Base-by-base conservation (phyloP, 2,113 vertebrate species). In the Oryzias curvinotus region DNA sequence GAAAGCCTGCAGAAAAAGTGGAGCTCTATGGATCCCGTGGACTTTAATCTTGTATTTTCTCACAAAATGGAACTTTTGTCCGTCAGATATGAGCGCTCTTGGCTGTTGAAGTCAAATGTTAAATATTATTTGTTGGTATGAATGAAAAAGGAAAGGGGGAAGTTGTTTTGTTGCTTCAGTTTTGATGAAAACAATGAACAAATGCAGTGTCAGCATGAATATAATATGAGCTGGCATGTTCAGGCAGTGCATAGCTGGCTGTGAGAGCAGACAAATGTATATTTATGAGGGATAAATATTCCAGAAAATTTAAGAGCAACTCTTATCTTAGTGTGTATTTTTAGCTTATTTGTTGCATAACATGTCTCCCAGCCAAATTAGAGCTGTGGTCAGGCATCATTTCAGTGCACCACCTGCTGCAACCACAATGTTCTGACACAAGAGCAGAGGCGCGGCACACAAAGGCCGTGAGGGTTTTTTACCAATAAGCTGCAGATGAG, bases 321-420 rank as follows among this genome's bases (percentile, higher is more conserved):
- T 14, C 45, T 18, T 17, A 17, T 26, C 26, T 59, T 65, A 3
- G 36, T 52, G 1, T 3, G 5, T 42, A 50, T 56, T 62, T 65
- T 17, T 10, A 2, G 49, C 10, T 36, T 14, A 56, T 26, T 50
- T 0, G 16, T 41, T 56, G 68, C 68, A 19, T 30, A 65, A 42
- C 55, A 4, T 41, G 16, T 26, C 48, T 18, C 4, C 3, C 21
- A 52, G 23, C 15, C 21, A 47, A 57, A 45, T 48, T 4, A 4
- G n/a, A 17, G 36, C 36, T 10, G 36, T 36, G 47, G 47, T 48
- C 47, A 48, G 19, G 47, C n/a, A 71, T 75, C 71, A 66, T 59
- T 7, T 36, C 10, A 12, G 36, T 36, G 8, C n/a, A 65, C 58
- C 73, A 83, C 70, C 73, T 75, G 78, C 43, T 79, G 52, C 64